Base-by-base conservation (phyloP, 2,888 invertebrate genomes). In the Halocaridina rubra region DNA sequence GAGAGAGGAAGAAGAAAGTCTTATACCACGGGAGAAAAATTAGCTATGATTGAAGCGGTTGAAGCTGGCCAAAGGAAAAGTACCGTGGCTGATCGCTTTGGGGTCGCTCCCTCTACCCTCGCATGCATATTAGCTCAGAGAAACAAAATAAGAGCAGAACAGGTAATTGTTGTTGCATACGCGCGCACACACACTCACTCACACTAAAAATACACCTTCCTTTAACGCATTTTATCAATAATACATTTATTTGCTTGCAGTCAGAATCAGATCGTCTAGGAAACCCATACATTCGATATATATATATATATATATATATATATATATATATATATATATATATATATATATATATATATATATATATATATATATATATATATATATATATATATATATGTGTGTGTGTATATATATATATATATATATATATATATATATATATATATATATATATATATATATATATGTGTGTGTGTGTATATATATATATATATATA, bases 21-120 rank as follows among this genome's bases (percentile, higher is more conserved):
- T 7, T 85, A 85, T 74, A 84, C 84, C 4, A 72, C 85, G 13
- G 85, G 85, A 13, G 87, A 87, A 67, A 87, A 87, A 75, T 57
- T 87, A 24, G 87, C 87, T 13, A 87, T 87, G 87, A 87, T 87
- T 46, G 84, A 80, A 32, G 87, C 87, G n/a, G 87, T 87, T 10
- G 87, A 87, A 72, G 79, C 76, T n/a, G 87, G 87, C 3, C 84
- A 85, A 57, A 85, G 82, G 80, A 87, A 87, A 67, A 87, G 87
- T 53, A 80, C 74, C 0, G 87, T 87, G 10, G 88, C 85, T 27
- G 88, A 88, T 53, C 80, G 80, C 16, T 88, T 88, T 30, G 88
- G 88, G 16, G 88, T 88, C 53, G 88, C 88, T 0, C 88, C 88
- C 30, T 88, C 88, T 46, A 88, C 88, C 5, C 86, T 88, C 7